Conservation (phyloP, 2,797 vertebrate genomes). For the Sebastes umbrosus region DNA sequence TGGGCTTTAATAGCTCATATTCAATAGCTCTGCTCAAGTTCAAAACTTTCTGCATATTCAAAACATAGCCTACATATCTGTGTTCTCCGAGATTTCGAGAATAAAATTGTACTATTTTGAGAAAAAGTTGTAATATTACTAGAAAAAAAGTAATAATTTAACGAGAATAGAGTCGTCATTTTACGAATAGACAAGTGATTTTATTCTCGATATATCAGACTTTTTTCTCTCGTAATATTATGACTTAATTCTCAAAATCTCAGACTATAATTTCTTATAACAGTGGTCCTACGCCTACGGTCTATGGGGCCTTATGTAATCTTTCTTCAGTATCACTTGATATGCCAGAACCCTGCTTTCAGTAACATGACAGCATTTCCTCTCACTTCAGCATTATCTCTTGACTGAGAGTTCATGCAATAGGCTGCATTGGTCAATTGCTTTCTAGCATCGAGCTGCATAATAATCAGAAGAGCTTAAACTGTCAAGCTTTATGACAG, state of each 20-base stretch:
- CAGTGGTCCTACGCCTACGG: not conserved
- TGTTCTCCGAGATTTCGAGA: not conserved
- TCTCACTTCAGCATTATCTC: not conserved
- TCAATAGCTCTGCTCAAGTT: not conserved
- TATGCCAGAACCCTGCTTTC: not conserved
- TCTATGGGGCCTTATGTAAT: not conserved
- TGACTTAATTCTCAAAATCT: no score
- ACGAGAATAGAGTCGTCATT: no score
- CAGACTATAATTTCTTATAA: fast-evolving
- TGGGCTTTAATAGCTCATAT: not conserved
- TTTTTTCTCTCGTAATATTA: no score
- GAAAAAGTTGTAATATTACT: not conserved
- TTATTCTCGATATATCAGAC: no score
- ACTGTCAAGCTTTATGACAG: conserved; percentile 1
- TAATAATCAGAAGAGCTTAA: not conserved
- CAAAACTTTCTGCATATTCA: no score
- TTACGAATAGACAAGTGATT: no score
- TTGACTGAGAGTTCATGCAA: not conserved
- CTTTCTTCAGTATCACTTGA: not conserved
- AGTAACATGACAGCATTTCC: not conserved
- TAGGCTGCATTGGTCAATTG: not conserved
- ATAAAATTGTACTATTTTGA: not conserved
- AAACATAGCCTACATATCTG: no score
- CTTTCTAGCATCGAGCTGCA: not conserved
- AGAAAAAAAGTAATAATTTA: no score